Conservation (phyloP, 2,888 invertebrate species). For the Halictus quadricinctus region DNA sequence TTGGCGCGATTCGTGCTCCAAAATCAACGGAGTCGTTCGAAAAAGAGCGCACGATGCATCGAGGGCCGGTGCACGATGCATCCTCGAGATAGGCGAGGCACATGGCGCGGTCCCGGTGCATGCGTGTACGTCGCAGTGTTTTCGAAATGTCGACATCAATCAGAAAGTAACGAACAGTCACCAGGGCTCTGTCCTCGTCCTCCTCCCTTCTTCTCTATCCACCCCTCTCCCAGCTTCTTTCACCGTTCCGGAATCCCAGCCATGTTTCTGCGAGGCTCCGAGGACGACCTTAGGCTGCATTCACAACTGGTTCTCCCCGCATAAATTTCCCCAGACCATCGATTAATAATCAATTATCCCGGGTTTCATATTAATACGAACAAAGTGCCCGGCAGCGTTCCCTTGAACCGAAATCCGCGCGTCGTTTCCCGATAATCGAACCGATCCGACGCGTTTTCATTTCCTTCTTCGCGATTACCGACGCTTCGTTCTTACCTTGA, state of each 20-base stretch:
- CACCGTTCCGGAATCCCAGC: constrained; percentile 51
- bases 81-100: constrained; percentile 50
- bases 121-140: constrained; percentile 75
- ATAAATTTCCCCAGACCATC: constrained; percentile 27
- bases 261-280: constrained; percentile 59
- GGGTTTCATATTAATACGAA: constrained; percentile 12
- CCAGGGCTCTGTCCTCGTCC: constrained; percentile 15
- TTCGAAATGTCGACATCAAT: constrained; percentile 82
- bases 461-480: background rate
- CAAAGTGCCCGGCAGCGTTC: constrained; percentile 24
- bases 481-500: background rate
- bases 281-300: constrained; percentile 41
- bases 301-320: constrained; percentile 39
- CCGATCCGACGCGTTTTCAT: background rate
- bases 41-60: constrained; percentile 40
- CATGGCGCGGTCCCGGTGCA: constrained; percentile 55
- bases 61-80: constrained; percentile 43
- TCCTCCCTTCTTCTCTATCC: background rate
- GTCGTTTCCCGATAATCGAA: background rate
- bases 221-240: constrained; percentile 28
- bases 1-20: background rate
- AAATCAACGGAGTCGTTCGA: constrained; percentile 44
- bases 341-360: constrained; percentile 50
- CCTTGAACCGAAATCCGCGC: constrained; percentile 16
- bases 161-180: constrained; percentile 66